Evolutionary conservation across 2,888 invertebrate species (phyloP).

Genomic region (Silvanus unidentatus): DNA sequence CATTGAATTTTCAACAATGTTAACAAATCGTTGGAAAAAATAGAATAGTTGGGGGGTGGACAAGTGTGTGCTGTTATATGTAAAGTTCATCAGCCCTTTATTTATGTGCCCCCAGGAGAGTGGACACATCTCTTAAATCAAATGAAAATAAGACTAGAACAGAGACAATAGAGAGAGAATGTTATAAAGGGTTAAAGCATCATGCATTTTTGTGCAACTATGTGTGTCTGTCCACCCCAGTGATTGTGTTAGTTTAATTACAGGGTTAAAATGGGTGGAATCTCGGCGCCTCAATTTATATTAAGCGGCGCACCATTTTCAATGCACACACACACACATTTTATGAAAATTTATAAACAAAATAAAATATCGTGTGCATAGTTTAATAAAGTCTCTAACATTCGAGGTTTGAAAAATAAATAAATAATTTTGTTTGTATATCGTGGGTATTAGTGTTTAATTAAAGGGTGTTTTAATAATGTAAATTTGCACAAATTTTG

Average conservation of each 20-base stretch:
- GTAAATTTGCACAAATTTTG: no score
- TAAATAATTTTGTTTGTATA: no score
- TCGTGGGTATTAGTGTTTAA: no score
- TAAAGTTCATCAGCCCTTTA: constrained; percentile 10
- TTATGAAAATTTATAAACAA: background rate
- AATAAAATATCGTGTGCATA: no score
- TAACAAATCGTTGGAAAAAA: no score
- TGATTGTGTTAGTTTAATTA: constrained; percentile 45
- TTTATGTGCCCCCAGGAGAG: constrained; percentile 6
- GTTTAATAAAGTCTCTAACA: no score
- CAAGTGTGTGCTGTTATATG: constrained; percentile 9
- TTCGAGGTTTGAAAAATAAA: no score
- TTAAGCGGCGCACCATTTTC: constrained; percentile 23
- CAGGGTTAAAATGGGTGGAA: constrained; percentile 36
- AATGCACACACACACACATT: constrained; percentile 8
- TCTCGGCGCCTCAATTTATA: constrained; percentile 27
- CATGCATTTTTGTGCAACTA: constrained; percentile 27
- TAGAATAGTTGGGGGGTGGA: background rate
- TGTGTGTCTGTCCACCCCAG: constrained; percentile 33
- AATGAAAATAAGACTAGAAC: constrained; percentile 34
- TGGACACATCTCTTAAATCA: constrained; percentile 37
- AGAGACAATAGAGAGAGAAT: constrained; percentile 18
- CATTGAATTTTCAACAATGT: no score
- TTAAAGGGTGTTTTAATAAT: no score
- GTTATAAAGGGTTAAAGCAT: background rate